Conservation (phyloP, 2,888 invertebrate genomes). For the Cephus rjabovi region DNA sequence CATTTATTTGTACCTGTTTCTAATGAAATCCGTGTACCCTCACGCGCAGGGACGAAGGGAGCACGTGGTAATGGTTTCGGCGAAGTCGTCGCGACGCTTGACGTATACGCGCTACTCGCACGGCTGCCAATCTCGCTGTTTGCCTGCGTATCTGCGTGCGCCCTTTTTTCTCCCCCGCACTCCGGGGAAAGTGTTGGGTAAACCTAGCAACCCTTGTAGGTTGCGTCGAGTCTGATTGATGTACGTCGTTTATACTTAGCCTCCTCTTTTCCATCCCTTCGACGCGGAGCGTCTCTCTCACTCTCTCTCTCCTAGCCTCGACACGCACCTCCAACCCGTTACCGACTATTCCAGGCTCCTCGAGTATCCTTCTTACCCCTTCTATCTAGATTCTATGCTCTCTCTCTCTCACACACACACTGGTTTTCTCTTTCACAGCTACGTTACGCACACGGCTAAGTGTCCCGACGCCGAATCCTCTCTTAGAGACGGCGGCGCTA, state of each 20-base stretch:
- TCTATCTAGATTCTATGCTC: background rate
- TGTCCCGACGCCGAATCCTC: background rate
- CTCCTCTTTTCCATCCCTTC: background rate
- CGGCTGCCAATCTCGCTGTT: background rate
- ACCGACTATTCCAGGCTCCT: background rate
- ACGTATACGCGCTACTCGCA: background rate
- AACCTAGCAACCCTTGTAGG: conserved; percentile 20
- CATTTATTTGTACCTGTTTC: background rate
- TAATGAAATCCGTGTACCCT: background rate
- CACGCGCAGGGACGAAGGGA: too few relatives aligned
- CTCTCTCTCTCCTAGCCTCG: background rate
- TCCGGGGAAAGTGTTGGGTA: background rate
- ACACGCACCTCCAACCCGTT: background rate
- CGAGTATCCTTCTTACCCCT: background rate
- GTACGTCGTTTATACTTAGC: conserved; percentile 11
- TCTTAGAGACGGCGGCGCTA: background rate
- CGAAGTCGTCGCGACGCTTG: background rate
- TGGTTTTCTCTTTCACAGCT: too few relatives aligned
- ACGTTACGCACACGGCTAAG: background rate
- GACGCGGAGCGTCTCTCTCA: background rate
- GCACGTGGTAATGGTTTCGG: background rate
- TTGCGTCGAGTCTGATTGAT: conserved; percentile 31
- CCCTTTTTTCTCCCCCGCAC: background rate
- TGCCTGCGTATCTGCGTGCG: background rate
- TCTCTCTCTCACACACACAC: background rate